Base-by-base conservation (phyloP, 2,888 invertebrate genomes). In the Byasa hedistus region DNA sequence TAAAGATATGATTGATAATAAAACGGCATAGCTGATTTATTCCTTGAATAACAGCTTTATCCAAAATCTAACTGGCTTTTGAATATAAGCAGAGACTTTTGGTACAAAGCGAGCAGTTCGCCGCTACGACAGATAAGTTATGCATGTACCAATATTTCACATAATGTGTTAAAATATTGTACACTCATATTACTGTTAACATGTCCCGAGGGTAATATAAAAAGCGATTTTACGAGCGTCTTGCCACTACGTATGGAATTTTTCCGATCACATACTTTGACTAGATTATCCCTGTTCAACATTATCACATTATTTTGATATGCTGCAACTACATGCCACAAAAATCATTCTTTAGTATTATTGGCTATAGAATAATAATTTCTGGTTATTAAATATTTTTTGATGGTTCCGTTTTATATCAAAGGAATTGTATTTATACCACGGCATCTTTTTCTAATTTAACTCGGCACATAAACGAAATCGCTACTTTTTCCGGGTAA, bases 241-340 rank as follows among this genome's bases (percentile, higher is more conserved):
- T 22, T 23, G 7, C 52, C 10, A 23, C n/a, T n/a, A 23, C 15
- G 22, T 52, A 1, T 52, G 21, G 12, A 54, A 54, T 22, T 24
- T 48, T 48, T 58, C 19, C 15, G 44, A 58, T 58, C 44, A 58
- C 60, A 51, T 21, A 52, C 51, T 21, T 32, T 52, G 51, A 60
- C n/a, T 21, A 27, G 17, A 51, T 60, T 48, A 60, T 52, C 60
- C 27, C 21, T 60, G 32, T 27, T n/a, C 27, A 21, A 60, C 10
- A 27, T 52, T 60, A 24, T 48, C 32, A 60, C 32, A 51, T 32
- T 27, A 60, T n/a, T 48, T 51, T 27, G 51, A 51, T 27, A 21
- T 27, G 32, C 51, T 23, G 21, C 51, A 19, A 19, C 12, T 56
- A 56, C 27, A 56, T 56, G 23, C 23, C 15, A 54, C 21, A 23